Evolutionary conservation across 2,113 vertebrate genomes (phyloP).

Genomic region (Mastomys coucha): DNA sequence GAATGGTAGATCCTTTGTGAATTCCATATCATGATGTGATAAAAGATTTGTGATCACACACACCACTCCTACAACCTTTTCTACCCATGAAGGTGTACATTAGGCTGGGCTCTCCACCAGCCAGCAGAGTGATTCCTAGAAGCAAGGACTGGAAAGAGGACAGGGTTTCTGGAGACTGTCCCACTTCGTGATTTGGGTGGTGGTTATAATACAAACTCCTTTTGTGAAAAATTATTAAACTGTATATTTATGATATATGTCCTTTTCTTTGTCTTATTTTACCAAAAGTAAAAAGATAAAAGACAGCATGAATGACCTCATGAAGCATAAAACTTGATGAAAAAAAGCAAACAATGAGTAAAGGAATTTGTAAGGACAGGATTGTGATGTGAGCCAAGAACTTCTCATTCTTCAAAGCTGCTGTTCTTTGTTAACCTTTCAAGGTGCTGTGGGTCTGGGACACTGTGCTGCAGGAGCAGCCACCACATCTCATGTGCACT

Average conservation of each 20-base stretch:
- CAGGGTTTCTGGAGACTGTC: too few species aligned
- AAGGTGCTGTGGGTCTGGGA: background rate
- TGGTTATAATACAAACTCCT: background rate
- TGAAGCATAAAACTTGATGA: background rate
- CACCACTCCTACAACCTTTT: accelerated
- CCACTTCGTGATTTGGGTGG: background rate
- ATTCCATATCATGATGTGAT: background rate
- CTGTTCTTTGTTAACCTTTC: background rate
- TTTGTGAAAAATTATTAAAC: background rate
- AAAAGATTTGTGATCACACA: background rate
- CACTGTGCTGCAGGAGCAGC: background rate
- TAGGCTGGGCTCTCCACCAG: background rate
- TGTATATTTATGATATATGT: background rate
- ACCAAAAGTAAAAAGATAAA: background rate
- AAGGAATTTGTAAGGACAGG: background rate
- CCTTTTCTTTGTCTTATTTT: background rate
- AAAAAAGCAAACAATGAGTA: background rate
- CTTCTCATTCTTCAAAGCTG: background rate
- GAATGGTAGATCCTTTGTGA: background rate
- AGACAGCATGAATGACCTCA: background rate
- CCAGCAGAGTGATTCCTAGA: background rate
- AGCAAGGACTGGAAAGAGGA: background rate
- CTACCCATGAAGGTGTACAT: too few species aligned
- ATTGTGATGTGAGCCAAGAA: background rate
- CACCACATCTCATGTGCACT: background rate